Evolutionary conservation across 2,797 vertebrate genomes (phyloP).

Genomic region (Gymnothorax reevesii): DNA sequence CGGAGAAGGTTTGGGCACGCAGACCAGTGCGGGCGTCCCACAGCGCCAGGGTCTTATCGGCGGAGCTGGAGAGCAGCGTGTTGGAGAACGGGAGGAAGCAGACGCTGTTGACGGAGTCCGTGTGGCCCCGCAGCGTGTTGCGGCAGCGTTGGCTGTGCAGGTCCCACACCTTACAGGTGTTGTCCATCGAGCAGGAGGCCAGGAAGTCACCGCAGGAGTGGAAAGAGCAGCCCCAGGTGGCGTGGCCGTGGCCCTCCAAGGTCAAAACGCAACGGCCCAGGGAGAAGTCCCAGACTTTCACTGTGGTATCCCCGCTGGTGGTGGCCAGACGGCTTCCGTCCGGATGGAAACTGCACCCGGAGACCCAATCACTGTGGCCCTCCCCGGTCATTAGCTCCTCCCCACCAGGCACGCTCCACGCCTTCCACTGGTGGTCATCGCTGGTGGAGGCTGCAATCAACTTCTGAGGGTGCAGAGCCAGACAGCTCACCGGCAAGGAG

Average conservation of each 20-base stretch:
- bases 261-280: slow-evolving; percentile 64
- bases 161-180: slow-evolving; percentile 80
- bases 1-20: slow-evolving; percentile 69
- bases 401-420: slow-evolving; percentile 68
- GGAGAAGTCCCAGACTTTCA: slow-evolving; percentile 72
- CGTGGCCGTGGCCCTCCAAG: slow-evolving; percentile 62
- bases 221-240: slow-evolving; percentile 73
- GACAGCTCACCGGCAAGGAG: slow-evolving; percentile 54
- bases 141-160: slow-evolving; percentile 76
- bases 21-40: slow-evolving; percentile 71
- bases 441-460: slow-evolving; percentile 65
- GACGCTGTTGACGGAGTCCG: slow-evolving; percentile 78
- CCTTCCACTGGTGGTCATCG: slow-evolving; percentile 75
- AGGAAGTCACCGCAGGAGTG: slow-evolving; percentile 77
- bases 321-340: slow-evolving; percentile 78
- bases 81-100: slow-evolving; percentile 74
- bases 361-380: slow-evolving; percentile 85
- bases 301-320: slow-evolving; percentile 67
- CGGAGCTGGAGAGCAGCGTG: slow-evolving; percentile 63
- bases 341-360: slow-evolving; percentile 80
- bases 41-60: slow-evolving; percentile 60
- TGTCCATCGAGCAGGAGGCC: slow-evolving; percentile 81
- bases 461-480: slow-evolving; percentile 68
- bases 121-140: slow-evolving; percentile 72
- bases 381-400: slow-evolving; percentile 73